A percentile compares a stretch with the other conserved stretches of the same genome.
Evolutionary conservation across 2,888 invertebrate genomes (phyloP).

Genomic region (Diachrysia chrysitis): DNA sequence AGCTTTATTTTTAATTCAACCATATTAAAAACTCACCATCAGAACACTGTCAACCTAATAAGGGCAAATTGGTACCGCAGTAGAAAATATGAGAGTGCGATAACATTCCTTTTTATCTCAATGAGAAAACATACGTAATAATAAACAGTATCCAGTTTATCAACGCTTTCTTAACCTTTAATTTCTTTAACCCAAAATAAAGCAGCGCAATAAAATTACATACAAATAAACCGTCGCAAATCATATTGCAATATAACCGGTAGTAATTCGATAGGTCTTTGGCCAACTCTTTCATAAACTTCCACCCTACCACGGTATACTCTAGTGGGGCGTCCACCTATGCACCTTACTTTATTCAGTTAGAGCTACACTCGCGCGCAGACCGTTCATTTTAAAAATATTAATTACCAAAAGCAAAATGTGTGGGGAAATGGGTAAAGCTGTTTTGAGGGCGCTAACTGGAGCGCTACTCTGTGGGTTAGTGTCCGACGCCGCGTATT

Average conservation of each 20-base stretch:
- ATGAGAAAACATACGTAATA: too few relatives aligned
- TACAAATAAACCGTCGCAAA: conserved; percentile 13
- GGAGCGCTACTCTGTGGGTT: conserved; percentile 83
- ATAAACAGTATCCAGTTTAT: not conserved
- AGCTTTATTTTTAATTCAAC: too few relatives aligned
- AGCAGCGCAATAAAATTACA: not conserved
- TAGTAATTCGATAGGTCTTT: conserved; percentile 41
- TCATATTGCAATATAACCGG: conserved; percentile 24
- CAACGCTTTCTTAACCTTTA: not conserved
- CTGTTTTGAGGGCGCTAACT: conserved; percentile 83
- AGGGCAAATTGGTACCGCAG: too few relatives aligned
- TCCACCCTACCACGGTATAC: conserved; percentile 55
- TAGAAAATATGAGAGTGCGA: too few relatives aligned
- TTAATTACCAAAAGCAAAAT: conserved; percentile 65
- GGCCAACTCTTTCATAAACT: conserved; percentile 45
- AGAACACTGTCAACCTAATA: too few relatives aligned
- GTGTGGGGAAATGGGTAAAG: conserved; percentile 88
- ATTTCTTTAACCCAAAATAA: not conserved
- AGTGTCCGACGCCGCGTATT: conserved; percentile 85
- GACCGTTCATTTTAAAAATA: conserved; percentile 36
- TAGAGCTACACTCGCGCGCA: conserved; percentile 46
- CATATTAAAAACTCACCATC: too few relatives aligned
- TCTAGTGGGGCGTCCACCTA: conserved; percentile 61
- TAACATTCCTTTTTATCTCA: too few relatives aligned
- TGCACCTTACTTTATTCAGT: conserved; percentile 48